Base-by-base conservation (phyloP, 64 coral and sea anemone genomes). In the Porites lutea region DNA sequence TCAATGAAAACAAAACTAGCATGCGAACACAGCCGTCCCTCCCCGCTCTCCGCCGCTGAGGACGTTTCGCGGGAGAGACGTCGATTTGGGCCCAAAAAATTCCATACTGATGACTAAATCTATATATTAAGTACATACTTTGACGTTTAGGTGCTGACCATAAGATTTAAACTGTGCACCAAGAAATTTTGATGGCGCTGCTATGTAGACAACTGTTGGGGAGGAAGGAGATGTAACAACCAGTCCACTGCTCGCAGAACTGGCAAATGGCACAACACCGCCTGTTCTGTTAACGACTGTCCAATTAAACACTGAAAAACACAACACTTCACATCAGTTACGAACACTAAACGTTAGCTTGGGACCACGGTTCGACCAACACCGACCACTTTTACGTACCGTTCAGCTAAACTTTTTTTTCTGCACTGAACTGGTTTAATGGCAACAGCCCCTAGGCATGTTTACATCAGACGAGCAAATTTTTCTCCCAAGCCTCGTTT, bases 161-260 rank as follows among this genome's bases (percentile, higher is more conserved):
- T 95, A 98, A n/a, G 96, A 98, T 51, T 81, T 89, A 20, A 90
- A 61, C 55, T 93, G 93, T 48, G 84, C 65, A 3, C 96, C 96
- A 57, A 98, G 73, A 59, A 92, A 98, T 37, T 59, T 82, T 6
- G 20, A 15, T 47, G 96, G 96, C 46, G 96, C 96, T 46, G 23
- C 57, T 11, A 98, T 74, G 44, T 90, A 96, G 61, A 87, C 22
- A 64, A 93, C 88, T 52, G 71, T 14, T 62, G 71, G 85, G 13
- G 83, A 79, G 0, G 68, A 2, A 65, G 45, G 5, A 23, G 87
- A 2, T 43, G 86, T 92, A 21, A 98, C 80, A 13, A 86, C 66
- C 77, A 98, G 49, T 18, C 96, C 93, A 86, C 79, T 71, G 20
- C 18, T 51, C 61, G 68, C 15, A 2, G 58, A 77, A 27, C 19